Conservation (phyloP, 2,797 vertebrate genomes). For the Pitangus sulphuratus region DNA sequence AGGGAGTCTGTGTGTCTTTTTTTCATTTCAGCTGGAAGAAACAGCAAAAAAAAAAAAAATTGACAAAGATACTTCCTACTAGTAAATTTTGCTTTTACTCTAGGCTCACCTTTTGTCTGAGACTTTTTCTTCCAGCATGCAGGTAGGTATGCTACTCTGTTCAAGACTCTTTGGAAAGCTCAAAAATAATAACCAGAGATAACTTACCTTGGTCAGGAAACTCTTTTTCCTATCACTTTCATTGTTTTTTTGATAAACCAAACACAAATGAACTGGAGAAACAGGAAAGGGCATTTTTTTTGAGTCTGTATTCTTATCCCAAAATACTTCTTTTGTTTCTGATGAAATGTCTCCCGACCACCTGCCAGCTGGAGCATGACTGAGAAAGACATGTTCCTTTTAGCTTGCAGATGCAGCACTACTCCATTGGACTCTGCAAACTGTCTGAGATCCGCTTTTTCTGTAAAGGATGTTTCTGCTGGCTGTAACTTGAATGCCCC, state of each 20-base stretch:
- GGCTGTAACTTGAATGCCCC: background rate
- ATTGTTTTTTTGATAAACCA: background rate
- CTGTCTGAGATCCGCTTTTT: background rate
- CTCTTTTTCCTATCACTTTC: background rate
- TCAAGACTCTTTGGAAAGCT: background rate
- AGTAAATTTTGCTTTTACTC: background rate
- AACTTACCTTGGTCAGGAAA: background rate
- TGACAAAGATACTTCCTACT: background rate
- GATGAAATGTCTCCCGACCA: background rate
- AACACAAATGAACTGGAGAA: background rate
- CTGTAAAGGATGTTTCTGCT: background rate
- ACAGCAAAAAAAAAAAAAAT: background rate
- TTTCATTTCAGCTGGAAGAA: background rate
- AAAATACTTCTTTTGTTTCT: background rate
- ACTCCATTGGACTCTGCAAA: background rate
- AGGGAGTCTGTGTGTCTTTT: background rate
- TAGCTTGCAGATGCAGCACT: background rate
- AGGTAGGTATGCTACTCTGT: background rate
- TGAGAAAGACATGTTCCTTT: background rate
- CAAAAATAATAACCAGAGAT: background rate
- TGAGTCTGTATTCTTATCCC: background rate
- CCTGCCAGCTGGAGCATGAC: background rate
- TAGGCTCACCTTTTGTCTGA: background rate
- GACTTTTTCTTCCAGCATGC: background rate
- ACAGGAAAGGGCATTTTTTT: background rate